Conservation (phyloP, 2,113 vertebrate species). For the Hypomesus transpacificus region DNA sequence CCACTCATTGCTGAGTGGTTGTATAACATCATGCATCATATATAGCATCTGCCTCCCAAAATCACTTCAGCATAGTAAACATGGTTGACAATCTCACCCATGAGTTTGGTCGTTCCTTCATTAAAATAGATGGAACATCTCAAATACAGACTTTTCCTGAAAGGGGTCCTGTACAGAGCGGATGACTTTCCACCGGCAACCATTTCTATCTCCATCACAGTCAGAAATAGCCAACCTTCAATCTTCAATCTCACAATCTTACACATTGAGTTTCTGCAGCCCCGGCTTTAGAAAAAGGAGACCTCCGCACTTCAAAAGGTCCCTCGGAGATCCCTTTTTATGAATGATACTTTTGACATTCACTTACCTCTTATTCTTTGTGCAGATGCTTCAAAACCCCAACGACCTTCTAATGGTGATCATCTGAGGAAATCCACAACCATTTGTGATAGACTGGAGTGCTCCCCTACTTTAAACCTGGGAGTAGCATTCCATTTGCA, state of each 20-base stretch:
- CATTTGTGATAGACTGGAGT: neutral
- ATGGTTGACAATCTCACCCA: too few relatives aligned
- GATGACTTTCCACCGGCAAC: too few relatives aligned
- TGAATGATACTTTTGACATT: neutral
- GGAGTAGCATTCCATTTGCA: constrained; percentile 22
- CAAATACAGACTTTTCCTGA: too few relatives aligned
- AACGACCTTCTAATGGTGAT: constrained; percentile 20
- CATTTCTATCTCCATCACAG: too few relatives aligned
- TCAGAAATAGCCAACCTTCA: too few relatives aligned
- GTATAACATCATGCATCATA: too few relatives aligned
- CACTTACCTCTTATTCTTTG: neutral
- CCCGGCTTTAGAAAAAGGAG: neutral
- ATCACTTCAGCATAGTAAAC: too few relatives aligned
- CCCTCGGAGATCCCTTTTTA: neutral
- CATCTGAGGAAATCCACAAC: constrained; percentile 22
- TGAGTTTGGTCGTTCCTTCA: too few relatives aligned
- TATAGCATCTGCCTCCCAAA: too few relatives aligned
- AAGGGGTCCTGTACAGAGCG: too few relatives aligned
- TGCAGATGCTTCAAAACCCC: constrained; percentile 21
- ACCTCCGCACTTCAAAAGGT: neutral
- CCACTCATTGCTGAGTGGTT: too few relatives aligned
- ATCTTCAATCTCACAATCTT: neutral
- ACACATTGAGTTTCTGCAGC: neutral
- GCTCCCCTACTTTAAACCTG: constrained; percentile 14
- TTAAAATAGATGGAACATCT: too few relatives aligned